Evolutionary conservation across 2,797 vertebrate genomes (phyloP).

Genomic region (Hyperoplus immaculatus): DNA sequence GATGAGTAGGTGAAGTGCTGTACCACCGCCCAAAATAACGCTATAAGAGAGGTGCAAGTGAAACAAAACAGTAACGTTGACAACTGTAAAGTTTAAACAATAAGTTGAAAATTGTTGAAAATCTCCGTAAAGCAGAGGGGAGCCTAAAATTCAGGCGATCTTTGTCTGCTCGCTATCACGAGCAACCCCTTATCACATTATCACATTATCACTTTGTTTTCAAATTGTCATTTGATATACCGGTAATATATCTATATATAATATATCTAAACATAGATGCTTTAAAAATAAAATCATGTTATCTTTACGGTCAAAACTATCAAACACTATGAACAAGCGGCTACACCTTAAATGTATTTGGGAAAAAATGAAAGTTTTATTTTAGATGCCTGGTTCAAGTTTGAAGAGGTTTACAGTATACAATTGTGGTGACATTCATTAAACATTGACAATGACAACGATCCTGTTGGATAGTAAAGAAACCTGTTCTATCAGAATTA

Average conservation of each 20-base stretch:
- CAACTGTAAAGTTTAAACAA: neutral
- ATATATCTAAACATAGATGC: neutral
- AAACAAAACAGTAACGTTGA: neutral
- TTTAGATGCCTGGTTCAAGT: neutral
- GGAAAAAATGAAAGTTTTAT: neutral
- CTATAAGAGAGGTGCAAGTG: neutral
- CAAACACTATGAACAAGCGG: neutral
- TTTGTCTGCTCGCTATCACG: fast-evolving
- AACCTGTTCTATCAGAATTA: constrained; percentile 40
- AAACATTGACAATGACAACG: constrained; percentile 6
- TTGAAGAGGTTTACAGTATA: neutral
- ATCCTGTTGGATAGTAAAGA: neutral
- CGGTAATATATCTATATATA: too few relatives aligned
- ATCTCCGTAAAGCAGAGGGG: neutral
- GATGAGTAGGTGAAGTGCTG: too few relatives aligned
- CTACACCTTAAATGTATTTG: neutral
- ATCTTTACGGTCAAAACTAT: neutral
- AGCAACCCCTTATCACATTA: neutral
- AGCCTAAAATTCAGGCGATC: neutral
- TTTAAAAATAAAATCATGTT: neutral
- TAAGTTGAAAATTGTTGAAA: neutral
- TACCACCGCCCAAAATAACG: too few relatives aligned
- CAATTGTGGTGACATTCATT: neutral
- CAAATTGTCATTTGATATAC: neutral
- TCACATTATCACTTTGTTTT: too few relatives aligned